Percentiles rank a stretch among this genome's conserved stretches.
These are phyloP conservation scores for Diorhabda carinulata DNA, from an alignment of 1,140 invertebrate species.

Conservation along the genomic window DNA sequence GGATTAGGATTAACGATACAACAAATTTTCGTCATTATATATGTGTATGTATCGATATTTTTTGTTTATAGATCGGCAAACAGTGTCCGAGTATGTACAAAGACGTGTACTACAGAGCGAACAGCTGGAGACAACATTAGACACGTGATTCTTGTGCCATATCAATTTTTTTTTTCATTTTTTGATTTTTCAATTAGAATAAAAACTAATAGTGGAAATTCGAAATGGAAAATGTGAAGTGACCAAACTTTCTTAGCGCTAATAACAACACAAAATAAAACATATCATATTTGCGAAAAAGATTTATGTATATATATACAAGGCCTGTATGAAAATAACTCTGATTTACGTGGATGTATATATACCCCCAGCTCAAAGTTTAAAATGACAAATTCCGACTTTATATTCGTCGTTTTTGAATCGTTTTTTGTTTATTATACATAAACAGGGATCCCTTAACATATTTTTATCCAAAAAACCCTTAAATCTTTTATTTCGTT, in stretches of 20 bases:
- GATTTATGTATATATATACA: slow-evolving; percentile 10
- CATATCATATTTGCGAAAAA: slow-evolving; percentile 16
- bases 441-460: not conserved
- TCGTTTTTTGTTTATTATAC: not conserved
- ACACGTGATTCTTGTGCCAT: not conserved
- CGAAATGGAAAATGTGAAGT: slow-evolving; percentile 8
- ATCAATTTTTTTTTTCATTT: not conserved
- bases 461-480: not conserved
- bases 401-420: not conserved
- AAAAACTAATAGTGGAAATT: slow-evolving; percentile 11
- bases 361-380: not conserved
- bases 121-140: slow-evolving; percentile 68
- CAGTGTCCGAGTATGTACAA: slow-evolving; percentile 83
- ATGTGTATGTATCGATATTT: slow-evolving; percentile 6
- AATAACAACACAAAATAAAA: slow-evolving; percentile 20
- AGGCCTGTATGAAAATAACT: not conserved
- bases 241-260: slow-evolving; percentile 18
- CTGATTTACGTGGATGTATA: not conserved
- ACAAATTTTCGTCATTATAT: no score
- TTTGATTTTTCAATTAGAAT: not conserved
- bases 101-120: slow-evolving; percentile 81
- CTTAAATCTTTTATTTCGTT: not conserved
- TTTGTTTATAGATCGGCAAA: slow-evolving; percentile 62
- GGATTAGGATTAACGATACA: not conserved
- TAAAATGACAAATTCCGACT: not conserved